Percentiles rank a stretch among this genome's conserved stretches.
phyloP scores from a whole-genome alignment of 2,888 invertebrate species.

The Aleiodes testaceus region DNA sequence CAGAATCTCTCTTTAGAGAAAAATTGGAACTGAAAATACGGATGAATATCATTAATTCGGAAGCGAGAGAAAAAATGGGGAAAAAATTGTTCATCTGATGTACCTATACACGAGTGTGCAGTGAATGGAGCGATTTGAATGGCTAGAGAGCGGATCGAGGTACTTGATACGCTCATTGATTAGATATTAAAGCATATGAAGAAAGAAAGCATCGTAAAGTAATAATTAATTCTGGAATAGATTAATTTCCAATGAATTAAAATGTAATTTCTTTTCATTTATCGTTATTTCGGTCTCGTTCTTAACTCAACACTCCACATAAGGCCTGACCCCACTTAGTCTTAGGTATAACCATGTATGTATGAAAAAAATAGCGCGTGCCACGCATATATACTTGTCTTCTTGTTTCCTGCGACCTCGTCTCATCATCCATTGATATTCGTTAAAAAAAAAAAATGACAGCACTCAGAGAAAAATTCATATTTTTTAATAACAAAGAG shows the following conservation, averaged over 20 bases:
- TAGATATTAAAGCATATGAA: conserved; percentile 22
- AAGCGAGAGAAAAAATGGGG: conserved; percentile 64
- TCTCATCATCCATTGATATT: not conserved
- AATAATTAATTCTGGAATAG: conserved; percentile 14
- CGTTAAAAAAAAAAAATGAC: not conserved
- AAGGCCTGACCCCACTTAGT: conserved; percentile 40
- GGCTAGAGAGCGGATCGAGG: conserved; percentile 37
- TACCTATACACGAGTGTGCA: conserved; percentile 3
- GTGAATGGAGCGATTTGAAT: conserved; percentile 32
- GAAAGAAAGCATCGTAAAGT: conserved; percentile 20
- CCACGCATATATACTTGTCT: conserved; percentile 62
- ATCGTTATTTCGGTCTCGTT: not conserved
- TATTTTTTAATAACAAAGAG: too few relatives aligned
- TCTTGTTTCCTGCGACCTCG: conserved; percentile 42
- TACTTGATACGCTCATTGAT: conserved; percentile 33
- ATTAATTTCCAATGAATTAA: conserved; percentile 5
- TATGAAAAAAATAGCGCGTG: conserved; percentile 64
- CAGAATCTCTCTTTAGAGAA: too few relatives aligned
- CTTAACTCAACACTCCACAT: not conserved
- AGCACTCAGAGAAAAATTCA: too few relatives aligned
- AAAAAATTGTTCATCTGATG: conserved; percentile 15
- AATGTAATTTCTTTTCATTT: conserved; percentile 4
- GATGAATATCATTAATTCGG: conserved; percentile 70
- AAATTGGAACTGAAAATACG: too few relatives aligned
- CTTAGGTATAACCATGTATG: conserved; percentile 56